Base-by-base conservation (phyloP, 2,113 vertebrate genomes). In the Myrmecobius fasciatus region DNA sequence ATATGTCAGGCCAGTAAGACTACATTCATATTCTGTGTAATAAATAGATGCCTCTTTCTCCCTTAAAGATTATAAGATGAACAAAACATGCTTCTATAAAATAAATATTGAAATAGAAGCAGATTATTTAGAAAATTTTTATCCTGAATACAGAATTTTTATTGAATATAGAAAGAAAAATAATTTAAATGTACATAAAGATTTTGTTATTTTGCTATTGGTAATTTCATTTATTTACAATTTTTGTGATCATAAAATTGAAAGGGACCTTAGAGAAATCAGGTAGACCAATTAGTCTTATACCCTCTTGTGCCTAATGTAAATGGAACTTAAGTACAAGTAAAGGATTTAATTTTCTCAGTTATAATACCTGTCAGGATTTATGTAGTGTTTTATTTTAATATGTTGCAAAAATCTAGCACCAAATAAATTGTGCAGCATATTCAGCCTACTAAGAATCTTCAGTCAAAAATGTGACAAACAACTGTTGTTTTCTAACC, bases 1-100 rank as follows among this genome's bases (percentile, higher is more conserved):
- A 93, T 0, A 93, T 96, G 96, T 96, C 96, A 97, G 96, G 96
- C 95, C 95, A 95, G 67, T 96, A 98, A 97, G 96, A 96, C 11
- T 60, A 95, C 96, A 97, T 97, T 98, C 95, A 96, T 92, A 89
- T 96, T 95, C 96, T 96, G 92, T 52, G 89, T 91, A 95, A 94
- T 97, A 98, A 97, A 96, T 88, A 93, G 95, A 95, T 89, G 95
- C 90, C 94, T 97, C 93, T 94, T 97, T 93, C 53, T 91, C 28
- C 10, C 97, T 96, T 52, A 17, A 92, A 95, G 91, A 97, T 97
- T 93, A 96, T 48, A 93, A 96, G 93, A 96, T 89, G 95, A 91
- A 95, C 90, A 93, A 93, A 97, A 95, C 92, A 95, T 95, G 53
- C 53, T 89, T 93, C 17, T 93, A 89, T 93, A 93, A 96, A 97